phyloP scores from a whole-genome alignment of 2,888 invertebrate genomes.

The Diachrysia chrysitis region DNA sequence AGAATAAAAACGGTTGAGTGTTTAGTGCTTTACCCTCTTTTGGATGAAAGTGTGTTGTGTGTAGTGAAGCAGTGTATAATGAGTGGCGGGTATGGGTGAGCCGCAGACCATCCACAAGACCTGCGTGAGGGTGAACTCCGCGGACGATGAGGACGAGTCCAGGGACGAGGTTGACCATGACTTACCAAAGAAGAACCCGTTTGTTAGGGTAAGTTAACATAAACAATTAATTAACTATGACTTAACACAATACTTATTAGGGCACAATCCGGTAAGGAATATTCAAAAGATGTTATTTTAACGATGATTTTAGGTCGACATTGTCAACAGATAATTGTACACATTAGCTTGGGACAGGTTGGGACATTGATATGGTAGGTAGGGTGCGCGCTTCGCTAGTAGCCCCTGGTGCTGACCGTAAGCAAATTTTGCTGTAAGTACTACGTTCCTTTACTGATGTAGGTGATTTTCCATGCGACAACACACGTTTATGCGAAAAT shows the following conservation, averaged over 20 bases:
- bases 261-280: too few relatives aligned
- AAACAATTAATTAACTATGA: background rate
- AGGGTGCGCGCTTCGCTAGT: too few relatives aligned
- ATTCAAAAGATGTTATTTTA: too few relatives aligned
- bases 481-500: too few relatives aligned
- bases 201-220: constrained; percentile 80
- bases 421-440: too few relatives aligned
- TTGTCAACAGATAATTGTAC: too few relatives aligned
- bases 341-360: too few relatives aligned
- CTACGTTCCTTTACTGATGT: too few relatives aligned
- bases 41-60: constrained; percentile 47
- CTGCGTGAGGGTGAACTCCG: constrained; percentile 84
- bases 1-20: constrained; percentile 7
- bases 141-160: constrained; percentile 80
- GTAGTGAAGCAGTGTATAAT: constrained; percentile 73
- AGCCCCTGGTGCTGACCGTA: too few relatives aligned
- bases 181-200: constrained; percentile 83
- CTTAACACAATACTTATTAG: background rate
- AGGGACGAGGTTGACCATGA: constrained; percentile 83
- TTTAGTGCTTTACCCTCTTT: constrained; percentile 12
- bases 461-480: too few relatives aligned
- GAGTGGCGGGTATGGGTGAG: constrained; percentile 85
- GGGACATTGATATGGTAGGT: too few relatives aligned
- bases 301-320: too few relatives aligned
- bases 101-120: constrained; percentile 80